These are phyloP conservation scores for Rhadina sibilatrix DNA, from an alignment of 2,113 vertebrate genomes.

Conservation along the genomic window DNA sequence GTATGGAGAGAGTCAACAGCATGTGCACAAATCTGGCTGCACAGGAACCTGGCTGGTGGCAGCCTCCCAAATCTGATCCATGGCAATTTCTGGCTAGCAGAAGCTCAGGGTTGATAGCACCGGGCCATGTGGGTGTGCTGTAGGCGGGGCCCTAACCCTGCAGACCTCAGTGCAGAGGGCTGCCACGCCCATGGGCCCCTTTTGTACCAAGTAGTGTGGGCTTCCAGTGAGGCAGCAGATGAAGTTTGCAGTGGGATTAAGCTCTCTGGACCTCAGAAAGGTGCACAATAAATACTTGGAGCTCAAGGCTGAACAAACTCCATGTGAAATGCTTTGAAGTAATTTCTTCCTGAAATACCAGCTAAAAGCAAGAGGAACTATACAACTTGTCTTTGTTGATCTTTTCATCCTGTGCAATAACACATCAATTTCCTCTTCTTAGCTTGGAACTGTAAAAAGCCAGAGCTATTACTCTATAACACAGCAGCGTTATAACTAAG, in stretches of 20 bases:
- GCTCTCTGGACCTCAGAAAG: background rate
- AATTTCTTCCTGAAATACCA: background rate
- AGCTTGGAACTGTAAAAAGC: background rate
- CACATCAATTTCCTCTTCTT: background rate
- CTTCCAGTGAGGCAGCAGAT: background rate
- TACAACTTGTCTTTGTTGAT: background rate
- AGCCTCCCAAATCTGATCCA: background rate
- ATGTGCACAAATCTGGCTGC: background rate
- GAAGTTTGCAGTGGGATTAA: background rate
- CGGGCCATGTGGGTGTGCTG: too few relatives aligned
- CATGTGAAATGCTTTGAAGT: background rate
- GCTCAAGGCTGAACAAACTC: background rate
- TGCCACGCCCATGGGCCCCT: background rate
- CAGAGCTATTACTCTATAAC: background rate
- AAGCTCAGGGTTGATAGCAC: background rate
- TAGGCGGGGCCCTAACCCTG: background rate
- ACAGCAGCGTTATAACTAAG: background rate
- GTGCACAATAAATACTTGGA: background rate
- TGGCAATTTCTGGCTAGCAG: background rate
- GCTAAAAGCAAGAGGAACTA: background rate
- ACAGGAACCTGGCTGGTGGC: background rate
- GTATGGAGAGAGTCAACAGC: background rate
- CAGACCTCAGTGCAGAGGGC: background rate
- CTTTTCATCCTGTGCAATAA: background rate
- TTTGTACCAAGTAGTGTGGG: background rate